These are phyloP conservation scores for Dicrostonyx torquatus DNA, from an alignment of 2,797 vertebrate genomes.

Conservation along the genomic window DNA sequence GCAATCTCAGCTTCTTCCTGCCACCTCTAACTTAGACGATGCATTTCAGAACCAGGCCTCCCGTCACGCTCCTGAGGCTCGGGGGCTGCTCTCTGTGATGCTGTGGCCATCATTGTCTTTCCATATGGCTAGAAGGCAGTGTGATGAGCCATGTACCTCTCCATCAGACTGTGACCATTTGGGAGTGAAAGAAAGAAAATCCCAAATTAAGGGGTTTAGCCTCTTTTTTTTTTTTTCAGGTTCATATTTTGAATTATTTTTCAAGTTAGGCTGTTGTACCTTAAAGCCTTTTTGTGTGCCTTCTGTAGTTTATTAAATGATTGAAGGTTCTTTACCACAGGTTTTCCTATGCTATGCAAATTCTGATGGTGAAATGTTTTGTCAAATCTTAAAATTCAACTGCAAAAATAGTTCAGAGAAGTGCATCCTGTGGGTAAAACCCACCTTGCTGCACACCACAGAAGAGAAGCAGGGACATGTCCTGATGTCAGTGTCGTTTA, in stretches of 20 bases:
- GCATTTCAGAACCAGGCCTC: neutral
- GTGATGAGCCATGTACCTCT: neutral
- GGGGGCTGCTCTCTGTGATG: neutral
- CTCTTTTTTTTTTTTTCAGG: neutral
- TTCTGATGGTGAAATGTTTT: conserved; percentile 24
- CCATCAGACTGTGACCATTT: neutral
- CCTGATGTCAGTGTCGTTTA: neutral
- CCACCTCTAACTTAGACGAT: neutral
- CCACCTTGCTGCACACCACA: neutral
- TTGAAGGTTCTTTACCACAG: conserved; percentile 32
- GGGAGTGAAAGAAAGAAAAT: neutral
- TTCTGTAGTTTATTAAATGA: conserved; percentile 4
- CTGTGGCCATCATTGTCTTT: neutral
- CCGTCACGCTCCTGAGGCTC: neutral
- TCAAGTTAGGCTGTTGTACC: neutral
- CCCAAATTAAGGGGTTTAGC: conserved; percentile 5
- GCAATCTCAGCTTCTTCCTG: neutral
- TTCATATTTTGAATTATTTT: conserved; percentile 37
- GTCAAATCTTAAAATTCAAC: conserved; percentile 20
- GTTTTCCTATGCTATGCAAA: conserved; percentile 23
- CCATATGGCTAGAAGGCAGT: neutral
- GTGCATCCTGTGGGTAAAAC: neutral
- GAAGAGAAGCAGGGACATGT: neutral
- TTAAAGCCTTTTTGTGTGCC: neutral
- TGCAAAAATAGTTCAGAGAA: conserved; percentile 23